Percentiles rank a stretch among this genome's conserved stretches.
Conservation (phyloP, 1,140 invertebrate species). For the Drosophila sp. region DNA sequence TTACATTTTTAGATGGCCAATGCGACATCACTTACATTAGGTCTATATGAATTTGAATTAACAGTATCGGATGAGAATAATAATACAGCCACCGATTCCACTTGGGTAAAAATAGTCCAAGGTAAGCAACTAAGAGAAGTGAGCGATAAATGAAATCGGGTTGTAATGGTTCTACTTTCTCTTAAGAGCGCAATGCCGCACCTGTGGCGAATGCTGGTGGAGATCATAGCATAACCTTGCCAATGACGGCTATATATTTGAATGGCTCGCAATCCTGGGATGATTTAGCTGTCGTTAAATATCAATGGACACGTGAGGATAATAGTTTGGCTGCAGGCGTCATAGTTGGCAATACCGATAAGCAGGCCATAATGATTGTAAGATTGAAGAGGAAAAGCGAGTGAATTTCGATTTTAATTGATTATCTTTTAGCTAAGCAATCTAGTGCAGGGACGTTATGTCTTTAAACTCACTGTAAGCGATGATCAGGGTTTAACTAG, state of each 20-base stretch:
- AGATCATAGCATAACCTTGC: constrained; percentile 90
- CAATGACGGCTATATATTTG: constrained; percentile 89
- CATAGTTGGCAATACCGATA: constrained; percentile 89
- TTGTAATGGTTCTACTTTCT: background rate
- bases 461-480: constrained; percentile 93
- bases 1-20: constrained; percentile 85
- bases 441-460: constrained; percentile 93
- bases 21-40: constrained; percentile 91
- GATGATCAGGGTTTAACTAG: constrained; percentile 94
- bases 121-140: constrained; percentile 84
- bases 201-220: constrained; percentile 95
- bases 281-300: constrained; percentile 93
- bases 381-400: constrained; percentile 25
- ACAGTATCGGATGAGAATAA: constrained; percentile 93
- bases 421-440: constrained; percentile 88
- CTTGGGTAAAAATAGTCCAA: constrained; percentile 93
- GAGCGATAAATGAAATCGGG: background rate
- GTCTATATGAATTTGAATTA: constrained; percentile 92
- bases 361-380: constrained; percentile 90
- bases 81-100: constrained; percentile 89
- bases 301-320: constrained; percentile 92
- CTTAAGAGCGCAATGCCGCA: constrained; percentile 92
- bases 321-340: constrained; percentile 93
- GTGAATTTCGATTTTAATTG: background rate
- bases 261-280: constrained; percentile 94